Conservation (phyloP, 2,113 vertebrate species). For the Emberiza fucata region DNA sequence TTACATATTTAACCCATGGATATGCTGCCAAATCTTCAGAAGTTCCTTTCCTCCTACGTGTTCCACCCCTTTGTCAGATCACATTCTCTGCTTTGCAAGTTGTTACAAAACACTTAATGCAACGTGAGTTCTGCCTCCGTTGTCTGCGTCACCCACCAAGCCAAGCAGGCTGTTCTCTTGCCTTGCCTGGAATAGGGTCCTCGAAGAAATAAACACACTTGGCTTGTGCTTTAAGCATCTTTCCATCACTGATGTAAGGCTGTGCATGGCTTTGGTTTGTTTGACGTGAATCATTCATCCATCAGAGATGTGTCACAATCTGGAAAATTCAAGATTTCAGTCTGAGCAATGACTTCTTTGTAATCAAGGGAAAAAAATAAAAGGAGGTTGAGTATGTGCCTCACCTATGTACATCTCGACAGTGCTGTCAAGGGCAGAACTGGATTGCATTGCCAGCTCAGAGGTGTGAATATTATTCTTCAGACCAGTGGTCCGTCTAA, state of each 20-base stretch:
- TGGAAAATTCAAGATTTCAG: not conserved
- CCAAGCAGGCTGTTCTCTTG: not conserved
- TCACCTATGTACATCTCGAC: not conserved
- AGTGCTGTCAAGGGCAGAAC: not conserved
- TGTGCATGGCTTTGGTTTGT: not conserved
- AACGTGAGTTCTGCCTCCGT: not conserved
- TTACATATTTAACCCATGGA: not conserved
- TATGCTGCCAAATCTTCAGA: not conserved
- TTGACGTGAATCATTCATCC: not conserved
- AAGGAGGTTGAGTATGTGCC: not conserved
- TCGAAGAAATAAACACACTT: not conserved
- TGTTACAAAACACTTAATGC: not conserved
- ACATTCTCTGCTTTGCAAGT: not conserved
- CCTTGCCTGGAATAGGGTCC: not conserved
- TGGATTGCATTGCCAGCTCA: not conserved
- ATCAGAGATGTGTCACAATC: not conserved
- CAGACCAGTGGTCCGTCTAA: not conserved
- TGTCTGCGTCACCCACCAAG: not conserved
- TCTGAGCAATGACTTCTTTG: not conserved
- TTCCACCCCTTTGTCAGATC: not conserved
- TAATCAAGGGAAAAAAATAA: not conserved
- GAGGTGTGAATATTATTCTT: not conserved
- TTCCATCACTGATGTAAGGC: not conserved
- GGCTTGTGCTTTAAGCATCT: not conserved
- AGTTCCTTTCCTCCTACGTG: not conserved